Evolutionary conservation across 2,888 invertebrate species (phyloP), one percentile per base, ranked within the genome.

Genomic region (Carterocephalus palaemon): DNA sequence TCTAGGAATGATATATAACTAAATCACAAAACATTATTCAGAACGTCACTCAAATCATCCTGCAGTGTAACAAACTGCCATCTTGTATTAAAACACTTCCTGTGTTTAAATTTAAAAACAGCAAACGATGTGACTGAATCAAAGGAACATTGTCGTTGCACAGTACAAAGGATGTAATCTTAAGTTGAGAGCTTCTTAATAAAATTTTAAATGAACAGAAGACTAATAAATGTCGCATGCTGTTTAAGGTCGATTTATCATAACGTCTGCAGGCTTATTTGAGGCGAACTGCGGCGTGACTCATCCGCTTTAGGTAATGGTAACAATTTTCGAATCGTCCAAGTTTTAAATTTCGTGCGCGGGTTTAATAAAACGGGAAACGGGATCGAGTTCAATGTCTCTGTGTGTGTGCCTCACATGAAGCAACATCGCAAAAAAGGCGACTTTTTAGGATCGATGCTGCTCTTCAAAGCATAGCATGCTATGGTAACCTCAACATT

Each of bases 281-380:
- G 47, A 42, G 39, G 46, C 45, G 40, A 48, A 51, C 46, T 33
- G 41, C 41, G n/a, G n/a, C 22, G 41, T 52, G 51, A 52, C 33
- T 52, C 52, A 52, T 34, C 43, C 24, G 33, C 32, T 12, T 39
- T 31, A 34, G 38, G 49, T 47, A n/a, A 38, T 49, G 45, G 47
- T 36, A 13, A 43, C 34, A 42, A 34, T 42, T 42, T 42, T 42
- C 26, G 42, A 42, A 42, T 42, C 33, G 23, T 28, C 8, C 23
- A 22, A 32, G 42, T 42, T 42, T 42, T 36, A 46, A 48, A 49
- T 38, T 41, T 47, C 33, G 42, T 34, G 34, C 19, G 9, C 28
- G 16, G 15, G 28, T 22, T 15, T 28, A 20, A 15, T 13, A 42
- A 8, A 8, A 7, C 26, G 20, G 26, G 33, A 33, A 20, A 26